These are phyloP conservation scores for Odontothrips loti DNA, from an alignment of 2,888 invertebrate species.

Conservation along the genomic window DNA sequence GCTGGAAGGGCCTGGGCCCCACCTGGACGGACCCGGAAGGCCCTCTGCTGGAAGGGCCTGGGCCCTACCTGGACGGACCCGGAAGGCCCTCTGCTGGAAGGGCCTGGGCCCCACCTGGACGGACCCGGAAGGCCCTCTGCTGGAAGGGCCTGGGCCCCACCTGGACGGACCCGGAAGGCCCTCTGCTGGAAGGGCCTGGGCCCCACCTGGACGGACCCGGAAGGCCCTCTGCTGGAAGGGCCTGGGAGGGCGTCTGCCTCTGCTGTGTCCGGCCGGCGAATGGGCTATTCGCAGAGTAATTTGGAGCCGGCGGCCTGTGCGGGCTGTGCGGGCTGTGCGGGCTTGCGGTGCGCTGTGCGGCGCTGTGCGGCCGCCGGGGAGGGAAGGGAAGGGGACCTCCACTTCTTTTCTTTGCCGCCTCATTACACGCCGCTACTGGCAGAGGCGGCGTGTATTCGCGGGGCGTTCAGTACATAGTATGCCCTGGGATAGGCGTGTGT, in stretches of 20 bases:
- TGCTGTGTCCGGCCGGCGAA: background rate
- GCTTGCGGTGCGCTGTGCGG: background rate
- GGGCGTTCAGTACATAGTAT: background rate
- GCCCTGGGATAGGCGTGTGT: background rate
- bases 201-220: no score
- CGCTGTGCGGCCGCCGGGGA: no score
- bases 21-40: background rate
- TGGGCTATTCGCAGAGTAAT: conserved; percentile 24
- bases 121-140: no score
- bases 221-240: no score
- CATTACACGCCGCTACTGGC: conserved; percentile 9
- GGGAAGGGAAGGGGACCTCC: no score
- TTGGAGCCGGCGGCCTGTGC: background rate
- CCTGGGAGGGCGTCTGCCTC: background rate
- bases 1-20: no score
- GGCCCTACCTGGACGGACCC: no score
- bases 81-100: no score
- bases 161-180: background rate
- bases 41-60: background rate
- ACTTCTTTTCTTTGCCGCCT: background rate
- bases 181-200: background rate
- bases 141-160: no score
- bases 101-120: no score
- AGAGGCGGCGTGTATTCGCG: background rate
- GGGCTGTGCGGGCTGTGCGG: background rate